These are phyloP conservation scores for Drosophila barbarae DNA, from an alignment of 2,888 invertebrate genomes.

Conservation along the genomic window DNA sequence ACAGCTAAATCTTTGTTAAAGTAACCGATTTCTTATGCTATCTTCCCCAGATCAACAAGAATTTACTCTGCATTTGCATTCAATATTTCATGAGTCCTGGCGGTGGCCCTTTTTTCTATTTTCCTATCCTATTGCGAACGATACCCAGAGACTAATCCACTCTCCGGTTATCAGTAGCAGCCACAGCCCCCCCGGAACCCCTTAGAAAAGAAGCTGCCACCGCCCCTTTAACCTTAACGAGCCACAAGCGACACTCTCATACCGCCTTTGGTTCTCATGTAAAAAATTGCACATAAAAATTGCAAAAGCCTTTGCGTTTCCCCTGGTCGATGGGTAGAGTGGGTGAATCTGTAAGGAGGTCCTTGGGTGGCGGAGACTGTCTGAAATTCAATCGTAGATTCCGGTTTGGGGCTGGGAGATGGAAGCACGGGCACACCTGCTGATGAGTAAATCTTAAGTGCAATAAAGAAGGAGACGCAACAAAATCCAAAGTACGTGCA, in stretches of 20 bases:
- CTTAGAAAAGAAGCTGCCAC: constrained; percentile 39
- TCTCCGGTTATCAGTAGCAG: constrained; percentile 31
- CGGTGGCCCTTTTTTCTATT: not conserved
- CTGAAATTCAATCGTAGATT: constrained; percentile 69
- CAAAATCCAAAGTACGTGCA: constrained; percentile 76
- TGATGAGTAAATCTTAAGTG: constrained; percentile 76
- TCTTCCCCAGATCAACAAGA: constrained; percentile 3
- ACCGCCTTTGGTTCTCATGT: constrained; percentile 38
- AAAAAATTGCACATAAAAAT: constrained; percentile 69
- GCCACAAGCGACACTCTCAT: constrained; percentile 59
- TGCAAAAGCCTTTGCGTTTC: constrained; percentile 55
- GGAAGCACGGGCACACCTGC: constrained; percentile 61
- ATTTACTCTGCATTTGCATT: constrained; percentile 18
- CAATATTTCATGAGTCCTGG: constrained; percentile 19
- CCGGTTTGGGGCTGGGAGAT: constrained; percentile 35
- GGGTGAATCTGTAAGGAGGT: constrained; percentile 13
- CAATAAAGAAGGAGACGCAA: constrained; percentile 69
- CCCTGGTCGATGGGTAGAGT: constrained; percentile 22
- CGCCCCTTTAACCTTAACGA: constrained; percentile 58
- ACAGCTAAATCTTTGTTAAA: not conserved
- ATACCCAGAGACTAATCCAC: constrained; percentile 34
- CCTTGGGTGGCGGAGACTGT: constrained; percentile 22
- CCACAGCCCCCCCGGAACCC: constrained; percentile 23
- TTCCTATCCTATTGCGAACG: constrained; percentile 5
- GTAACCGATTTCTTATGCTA: not conserved